Evolutionary conservation across 1,140 invertebrate genomes (phyloP), one percentile per base, ranked within the genome.

Genomic region (Tyrophagus putrescentiae): DNA sequence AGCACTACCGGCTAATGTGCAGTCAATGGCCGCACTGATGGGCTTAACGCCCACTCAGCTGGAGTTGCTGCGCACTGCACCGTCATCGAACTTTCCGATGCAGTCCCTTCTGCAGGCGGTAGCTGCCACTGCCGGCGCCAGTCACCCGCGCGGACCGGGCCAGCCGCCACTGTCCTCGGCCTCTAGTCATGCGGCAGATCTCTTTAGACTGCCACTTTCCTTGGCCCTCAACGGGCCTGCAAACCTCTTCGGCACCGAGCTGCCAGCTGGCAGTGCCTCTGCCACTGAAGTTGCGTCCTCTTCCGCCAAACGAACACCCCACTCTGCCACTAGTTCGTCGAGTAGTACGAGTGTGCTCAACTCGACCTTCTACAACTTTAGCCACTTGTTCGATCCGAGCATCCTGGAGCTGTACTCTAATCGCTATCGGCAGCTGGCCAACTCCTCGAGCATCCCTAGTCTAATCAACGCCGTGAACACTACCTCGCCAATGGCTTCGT

Each of bases 241-340:
- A 59, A 18, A 56, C 50, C 27, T 33, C 63, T 31, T 36, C 45
- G 34, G 52, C 48, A 18, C 57, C 54, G 80, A 79, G 80, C 64
- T 80, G 80, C n/a, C 80, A 82, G 36, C 25, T 45, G 21, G 4
- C 16, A 59, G 25, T 29, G 44, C 25, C 31, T 41, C n/a, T 21
- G 29, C 7, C 5, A 34, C 4, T 4, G 33, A 45, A 5, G 4
- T 16, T 18, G 28, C 6, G 25, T 41, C 16, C 21, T 25, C 9
- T 33, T 11, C 18, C 57, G 25, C 4, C 27, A 59, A 48, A 9
- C 18, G 36, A 32, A 32, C 36, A 16, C 9, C 57, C 11, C 11
- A 59, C 27, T 44, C 57, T 42, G 18, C 57, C 39, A 44, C 57
- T 48, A 16, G 3, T 44, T 59, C 27, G 9, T 5, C 39, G 50